phyloP scores from a whole-genome alignment of 2,113 vertebrate species.

The Formicarius rufipectus region DNA sequence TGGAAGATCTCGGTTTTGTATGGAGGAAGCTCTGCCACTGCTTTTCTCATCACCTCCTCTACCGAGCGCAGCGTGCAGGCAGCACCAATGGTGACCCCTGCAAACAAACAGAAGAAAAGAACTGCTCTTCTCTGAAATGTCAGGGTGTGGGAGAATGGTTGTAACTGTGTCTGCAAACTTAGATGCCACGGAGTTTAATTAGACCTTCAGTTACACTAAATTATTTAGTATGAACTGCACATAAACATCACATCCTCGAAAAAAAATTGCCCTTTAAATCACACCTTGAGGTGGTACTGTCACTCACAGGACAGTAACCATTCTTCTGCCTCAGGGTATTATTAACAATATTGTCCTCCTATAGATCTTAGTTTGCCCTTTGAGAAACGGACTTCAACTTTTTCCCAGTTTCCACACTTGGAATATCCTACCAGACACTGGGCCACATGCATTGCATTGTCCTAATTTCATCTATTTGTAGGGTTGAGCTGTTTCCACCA shows the following conservation, averaged over 20 bases:
- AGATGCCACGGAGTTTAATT: background rate
- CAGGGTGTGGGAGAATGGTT: background rate
- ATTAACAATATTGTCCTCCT: background rate
- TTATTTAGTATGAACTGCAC: background rate
- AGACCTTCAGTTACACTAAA: background rate
- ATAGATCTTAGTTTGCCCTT: background rate
- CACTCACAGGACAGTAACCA: background rate
- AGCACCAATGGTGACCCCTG: slow-evolving; percentile 88
- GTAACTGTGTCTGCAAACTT: background rate
- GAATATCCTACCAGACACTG: background rate
- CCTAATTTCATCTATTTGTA: background rate
- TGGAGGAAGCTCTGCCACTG: slow-evolving; percentile 69
- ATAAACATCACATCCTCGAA: background rate
- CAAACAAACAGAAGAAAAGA: background rate
- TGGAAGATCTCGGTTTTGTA: slow-evolving; percentile 84
- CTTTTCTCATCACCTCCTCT: slow-evolving; percentile 76
- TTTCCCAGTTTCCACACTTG: background rate
- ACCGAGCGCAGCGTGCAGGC: slow-evolving; percentile 82
- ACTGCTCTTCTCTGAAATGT: background rate
- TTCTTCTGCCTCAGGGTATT: background rate
- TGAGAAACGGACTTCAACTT: background rate
- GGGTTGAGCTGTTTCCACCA: background rate
- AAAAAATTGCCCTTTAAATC: background rate
- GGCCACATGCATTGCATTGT: background rate
- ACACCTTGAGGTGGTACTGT: background rate